phyloP scores from a whole-genome alignment of 2,888 invertebrate species.

The Cheilosia grossa region DNA sequence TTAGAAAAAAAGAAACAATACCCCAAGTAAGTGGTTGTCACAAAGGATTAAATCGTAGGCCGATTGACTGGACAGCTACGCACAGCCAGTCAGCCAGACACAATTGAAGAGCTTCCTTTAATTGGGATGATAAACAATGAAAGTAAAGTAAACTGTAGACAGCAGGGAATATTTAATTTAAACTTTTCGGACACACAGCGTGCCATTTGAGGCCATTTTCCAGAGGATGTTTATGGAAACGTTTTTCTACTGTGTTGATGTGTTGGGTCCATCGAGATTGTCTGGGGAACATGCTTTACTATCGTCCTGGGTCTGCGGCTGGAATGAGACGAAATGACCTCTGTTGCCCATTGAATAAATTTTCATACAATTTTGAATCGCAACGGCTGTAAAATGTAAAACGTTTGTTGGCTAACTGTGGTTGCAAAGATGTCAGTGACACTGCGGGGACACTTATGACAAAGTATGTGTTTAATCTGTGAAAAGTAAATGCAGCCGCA shows the following conservation, averaged over 20 bases:
- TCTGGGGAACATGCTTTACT: neutral
- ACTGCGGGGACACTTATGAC: too few relatives aligned
- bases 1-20: slow-evolving; percentile 11
- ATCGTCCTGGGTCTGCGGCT: neutral
- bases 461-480: too few relatives aligned
- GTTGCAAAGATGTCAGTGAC: too few relatives aligned
- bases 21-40: neutral
- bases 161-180: slow-evolving; percentile 33
- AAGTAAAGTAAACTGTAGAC: slow-evolving; percentile 2
- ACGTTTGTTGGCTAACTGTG: too few relatives aligned
- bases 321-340: neutral
- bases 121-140: slow-evolving; percentile 10
- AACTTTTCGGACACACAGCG: slow-evolving; percentile 12
- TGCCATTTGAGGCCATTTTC: neutral
- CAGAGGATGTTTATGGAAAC: neutral
- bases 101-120: slow-evolving; percentile 23
- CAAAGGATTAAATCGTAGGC: slow-evolving; percentile 24
- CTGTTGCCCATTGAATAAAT: too few relatives aligned
- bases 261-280: neutral
- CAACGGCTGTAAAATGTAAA: too few relatives aligned
- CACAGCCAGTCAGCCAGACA: neutral
- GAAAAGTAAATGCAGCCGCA: too few relatives aligned
- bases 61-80: neutral
- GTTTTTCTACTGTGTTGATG: neutral
- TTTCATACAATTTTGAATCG: too few relatives aligned